Conservation (phyloP, 2,888 invertebrate genomes). For the Limenitis camilla region DNA sequence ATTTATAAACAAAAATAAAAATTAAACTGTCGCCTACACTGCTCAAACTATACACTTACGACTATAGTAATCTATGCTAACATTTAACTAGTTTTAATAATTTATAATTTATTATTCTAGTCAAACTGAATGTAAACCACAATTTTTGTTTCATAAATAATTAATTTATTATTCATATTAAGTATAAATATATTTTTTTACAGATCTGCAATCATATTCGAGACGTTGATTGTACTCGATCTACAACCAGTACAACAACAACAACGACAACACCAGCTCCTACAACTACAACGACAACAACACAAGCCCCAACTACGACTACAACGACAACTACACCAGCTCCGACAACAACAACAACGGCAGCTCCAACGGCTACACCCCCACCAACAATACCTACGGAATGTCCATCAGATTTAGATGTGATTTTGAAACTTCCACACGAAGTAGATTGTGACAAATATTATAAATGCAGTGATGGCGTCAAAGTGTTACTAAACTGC, state of each 20-base stretch:
- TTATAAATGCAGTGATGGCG: constrained; percentile 41
- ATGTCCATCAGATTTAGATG: constrained; percentile 36
- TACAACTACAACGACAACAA: constrained; percentile 7
- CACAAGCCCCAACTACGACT: neutral
- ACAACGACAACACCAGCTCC: constrained; percentile 13
- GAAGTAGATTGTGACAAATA: constrained; percentile 41
- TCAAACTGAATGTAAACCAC: neutral
- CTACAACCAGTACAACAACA: constrained; percentile 19
- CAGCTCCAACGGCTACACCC: constrained; percentile 6
- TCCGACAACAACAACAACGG: neutral
- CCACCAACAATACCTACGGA: constrained; percentile 28
- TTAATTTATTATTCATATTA: neutral
- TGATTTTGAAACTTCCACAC: constrained; percentile 38
- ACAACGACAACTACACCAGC: neutral
- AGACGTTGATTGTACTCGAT: constrained; percentile 2
- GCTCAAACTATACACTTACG: no score
- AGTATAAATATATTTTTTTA: neutral
- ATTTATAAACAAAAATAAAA: no score
- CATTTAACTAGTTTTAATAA: no score
- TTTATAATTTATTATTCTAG: no score
- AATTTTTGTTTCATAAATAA: neutral
- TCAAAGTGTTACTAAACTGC: constrained; percentile 34
- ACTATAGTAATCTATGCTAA: no score
- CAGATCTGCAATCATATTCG: constrained; percentile 15
- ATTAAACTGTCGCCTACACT: no score